phyloP scores from a whole-genome alignment of 2,888 invertebrate species.

The Trissolcus japonicus region DNA sequence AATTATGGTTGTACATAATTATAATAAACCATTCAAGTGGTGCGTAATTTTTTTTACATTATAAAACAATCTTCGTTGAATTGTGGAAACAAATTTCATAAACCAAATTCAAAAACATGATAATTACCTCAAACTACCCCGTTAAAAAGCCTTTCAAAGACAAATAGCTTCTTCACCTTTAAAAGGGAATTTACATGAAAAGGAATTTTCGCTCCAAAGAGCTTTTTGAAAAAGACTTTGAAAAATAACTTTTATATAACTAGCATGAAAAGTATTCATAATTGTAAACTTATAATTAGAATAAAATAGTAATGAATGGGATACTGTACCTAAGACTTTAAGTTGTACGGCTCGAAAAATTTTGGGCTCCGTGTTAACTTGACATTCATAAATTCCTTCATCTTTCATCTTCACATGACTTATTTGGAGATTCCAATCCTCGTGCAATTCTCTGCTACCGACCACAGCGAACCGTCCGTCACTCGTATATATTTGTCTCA shows the following conservation, averaged over 20 bases:
- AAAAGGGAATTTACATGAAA: conserved; percentile 30
- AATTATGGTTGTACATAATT: too few species aligned
- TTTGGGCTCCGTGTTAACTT: conserved; percentile 92
- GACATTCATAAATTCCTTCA: conserved; percentile 87
- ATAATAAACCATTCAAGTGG: too few species aligned
- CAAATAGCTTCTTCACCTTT: conserved; percentile 32
- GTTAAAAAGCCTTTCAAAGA: conserved; percentile 28
- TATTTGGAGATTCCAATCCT: conserved; percentile 81
- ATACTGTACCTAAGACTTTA: conserved; percentile 84
- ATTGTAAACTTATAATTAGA: conserved; percentile 37
- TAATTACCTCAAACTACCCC: conserved; percentile 20
- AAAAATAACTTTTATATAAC: conserved; percentile 36
- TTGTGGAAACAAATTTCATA: conserved; percentile 3
- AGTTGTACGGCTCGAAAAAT: conserved; percentile 88
- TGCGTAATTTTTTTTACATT: background rate
- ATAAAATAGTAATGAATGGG: conserved; percentile 26
- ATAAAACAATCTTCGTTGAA: background rate
- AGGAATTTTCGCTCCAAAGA: conserved; percentile 23
- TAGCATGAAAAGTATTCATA: conserved; percentile 21
- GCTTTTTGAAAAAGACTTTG: conserved; percentile 26
- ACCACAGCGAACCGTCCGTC: conserved; percentile 83
- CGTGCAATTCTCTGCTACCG: conserved; percentile 80
- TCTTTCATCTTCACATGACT: conserved; percentile 79
- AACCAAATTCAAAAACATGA: conserved; percentile 17
- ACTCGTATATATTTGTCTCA: conserved; percentile 82